These are phyloP conservation scores for Microhierax caerulescens DNA, from an alignment of 2,797 vertebrate species.

Conservation along the genomic window DNA sequence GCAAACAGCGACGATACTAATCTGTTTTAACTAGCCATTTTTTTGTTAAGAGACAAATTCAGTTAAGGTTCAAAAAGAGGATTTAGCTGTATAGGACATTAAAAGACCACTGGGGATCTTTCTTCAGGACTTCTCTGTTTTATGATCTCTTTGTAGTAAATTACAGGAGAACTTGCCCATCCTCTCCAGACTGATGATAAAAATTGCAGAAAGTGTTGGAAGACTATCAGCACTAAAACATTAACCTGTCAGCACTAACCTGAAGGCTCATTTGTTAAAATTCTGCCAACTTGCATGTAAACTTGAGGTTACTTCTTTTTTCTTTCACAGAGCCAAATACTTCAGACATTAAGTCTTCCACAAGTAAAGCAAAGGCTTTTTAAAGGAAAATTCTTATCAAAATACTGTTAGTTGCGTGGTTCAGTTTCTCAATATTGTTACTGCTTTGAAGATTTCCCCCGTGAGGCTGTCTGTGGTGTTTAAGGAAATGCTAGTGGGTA, in stretches of 20 bases:
- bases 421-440: neutral
- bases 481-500: accelerated
- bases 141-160: neutral
- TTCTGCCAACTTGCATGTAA: neutral
- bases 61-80: neutral
- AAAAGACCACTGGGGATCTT: neutral
- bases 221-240: neutral
- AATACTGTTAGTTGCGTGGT: accelerated
- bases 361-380: neutral
- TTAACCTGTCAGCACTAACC: neutral
- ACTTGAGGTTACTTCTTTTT: neutral
- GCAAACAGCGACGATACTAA: neutral
- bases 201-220: neutral
- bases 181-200: neutral
- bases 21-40: neutral
- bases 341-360: neutral
- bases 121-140: neutral
- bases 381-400: neutral
- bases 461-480: accelerated
- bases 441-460: neutral
- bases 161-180: neutral
- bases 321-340: neutral
- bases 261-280: neutral
- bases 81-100: neutral
- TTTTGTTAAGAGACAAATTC: neutral